Conservation (phyloP, 2,113 vertebrate genomes). For the Malaclemys terrapin region DNA sequence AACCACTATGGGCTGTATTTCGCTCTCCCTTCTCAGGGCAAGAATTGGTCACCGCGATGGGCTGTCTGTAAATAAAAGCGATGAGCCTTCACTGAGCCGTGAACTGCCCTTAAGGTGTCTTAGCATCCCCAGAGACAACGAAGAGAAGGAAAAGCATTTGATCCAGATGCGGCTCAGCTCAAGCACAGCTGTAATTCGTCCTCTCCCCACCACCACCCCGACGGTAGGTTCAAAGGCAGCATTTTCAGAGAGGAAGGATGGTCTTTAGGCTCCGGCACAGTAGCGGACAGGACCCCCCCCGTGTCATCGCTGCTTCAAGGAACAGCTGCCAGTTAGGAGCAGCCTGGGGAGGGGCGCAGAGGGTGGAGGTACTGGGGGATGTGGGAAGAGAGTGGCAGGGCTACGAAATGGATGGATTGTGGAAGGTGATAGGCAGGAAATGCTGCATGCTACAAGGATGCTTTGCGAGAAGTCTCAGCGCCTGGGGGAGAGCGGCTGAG, state of each 20-base stretch:
- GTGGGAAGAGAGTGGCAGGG: neutral
- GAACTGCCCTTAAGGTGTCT: rapidly evolving
- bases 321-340: neutral
- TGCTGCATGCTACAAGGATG: too few relatives aligned
- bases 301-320: too few relatives aligned
- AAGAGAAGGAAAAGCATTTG: neutral
- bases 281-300: neutral
- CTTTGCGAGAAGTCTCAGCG: too few relatives aligned
- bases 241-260: neutral
- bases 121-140: rapidly evolving
- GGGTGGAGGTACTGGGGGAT: neutral
- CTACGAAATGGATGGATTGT: neutral
- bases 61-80: rapidly evolving
- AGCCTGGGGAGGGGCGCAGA: neutral
- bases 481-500: too few relatives aligned
- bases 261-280: neutral
- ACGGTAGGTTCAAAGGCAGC: neutral
- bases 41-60: rapidly evolving
- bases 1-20: neutral
- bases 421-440: neutral
- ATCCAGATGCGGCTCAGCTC: too few relatives aligned
- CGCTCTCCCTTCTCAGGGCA: rapidly evolving
- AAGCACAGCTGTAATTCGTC: neutral
- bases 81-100: rapidly evolving
- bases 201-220: too few relatives aligned